phyloP scores from a whole-genome alignment of 2,113 vertebrate species.

The Typhlomys cinereus region DNA sequence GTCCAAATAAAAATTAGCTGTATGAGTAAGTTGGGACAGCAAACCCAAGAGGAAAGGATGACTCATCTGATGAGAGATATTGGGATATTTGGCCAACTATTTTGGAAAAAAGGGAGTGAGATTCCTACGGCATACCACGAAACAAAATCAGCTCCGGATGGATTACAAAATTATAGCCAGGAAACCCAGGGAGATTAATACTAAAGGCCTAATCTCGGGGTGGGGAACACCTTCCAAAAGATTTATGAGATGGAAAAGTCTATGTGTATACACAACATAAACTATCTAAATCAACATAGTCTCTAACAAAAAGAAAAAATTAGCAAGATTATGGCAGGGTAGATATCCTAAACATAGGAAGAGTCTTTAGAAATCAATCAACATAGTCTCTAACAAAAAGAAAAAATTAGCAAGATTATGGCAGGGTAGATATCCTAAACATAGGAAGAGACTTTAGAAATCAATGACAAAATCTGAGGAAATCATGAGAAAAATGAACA shows the following conservation, averaged over 20 bases:
- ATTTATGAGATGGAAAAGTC: not conserved
- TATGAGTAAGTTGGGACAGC: slow-evolving; percentile 63
- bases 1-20: slow-evolving; percentile 64
- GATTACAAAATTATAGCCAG: not conserved
- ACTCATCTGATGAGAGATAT: slow-evolving; percentile 72
- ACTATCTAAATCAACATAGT: not conserved
- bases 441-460: not conserved
- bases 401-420: too few species aligned
- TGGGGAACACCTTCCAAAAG: not conserved
- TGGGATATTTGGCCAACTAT: slow-evolving; percentile 68
- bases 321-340: not conserved
- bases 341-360: too few species aligned
- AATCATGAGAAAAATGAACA: not conserved
- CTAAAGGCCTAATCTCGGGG: not conserved
- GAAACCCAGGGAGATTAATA: not conserved
- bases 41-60: slow-evolving; percentile 70
- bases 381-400: too few species aligned
- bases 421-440: not conserved
- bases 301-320: slow-evolving; percentile 33
- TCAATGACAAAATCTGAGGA: not conserved
- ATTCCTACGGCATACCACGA: slow-evolving; percentile 55
- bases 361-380: too few species aligned
- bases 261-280: not conserved
- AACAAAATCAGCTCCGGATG: slow-evolving; percentile 66
- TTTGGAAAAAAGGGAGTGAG: slow-evolving; percentile 49